phyloP scores from a whole-genome alignment of 53 echinoderm and acorn worm genomes.

The Paracentrotus lividus region DNA sequence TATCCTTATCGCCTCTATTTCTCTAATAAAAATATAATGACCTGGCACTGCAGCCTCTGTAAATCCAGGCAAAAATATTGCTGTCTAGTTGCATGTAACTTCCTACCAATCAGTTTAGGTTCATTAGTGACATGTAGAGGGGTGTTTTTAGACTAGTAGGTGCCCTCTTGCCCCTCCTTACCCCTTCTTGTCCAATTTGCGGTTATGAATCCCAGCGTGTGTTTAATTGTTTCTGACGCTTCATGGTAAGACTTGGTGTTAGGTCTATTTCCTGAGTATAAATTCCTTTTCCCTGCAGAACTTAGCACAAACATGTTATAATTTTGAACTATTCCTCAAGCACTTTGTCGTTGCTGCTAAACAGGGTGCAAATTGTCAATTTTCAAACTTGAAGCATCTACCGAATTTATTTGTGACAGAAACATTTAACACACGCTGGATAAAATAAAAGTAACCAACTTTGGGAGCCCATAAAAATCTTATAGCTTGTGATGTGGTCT shows the following conservation, averaged over 20 bases:
- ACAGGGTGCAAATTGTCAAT: slow-evolving; percentile 1
- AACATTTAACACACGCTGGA: not conserved
- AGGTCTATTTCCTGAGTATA: slow-evolving; percentile 25
- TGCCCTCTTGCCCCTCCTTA: slow-evolving; percentile 21
- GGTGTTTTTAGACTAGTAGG: not conserved
- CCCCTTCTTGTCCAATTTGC: slow-evolving; percentile 6
- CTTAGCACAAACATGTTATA: slow-evolving; percentile 40
- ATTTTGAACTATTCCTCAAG: not conserved
- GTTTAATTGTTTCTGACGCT: slow-evolving; percentile 48
- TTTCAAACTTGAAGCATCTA: too few relatives aligned
- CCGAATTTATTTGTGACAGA: too few relatives aligned
- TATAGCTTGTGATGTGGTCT: too few relatives aligned
- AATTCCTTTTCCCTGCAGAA: not conserved
- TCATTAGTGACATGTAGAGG: not conserved
- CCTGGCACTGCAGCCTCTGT: not conserved
- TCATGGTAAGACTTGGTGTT: slow-evolving; percentile 25
- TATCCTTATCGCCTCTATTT: too few relatives aligned
- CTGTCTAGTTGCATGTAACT: not conserved
- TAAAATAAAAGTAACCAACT: too few relatives aligned
- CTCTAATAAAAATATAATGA: too few relatives aligned
- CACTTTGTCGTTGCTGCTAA: not conserved
- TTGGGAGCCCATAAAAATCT: too few relatives aligned
- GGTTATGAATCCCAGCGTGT: slow-evolving; percentile 39
- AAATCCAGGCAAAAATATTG: not conserved
- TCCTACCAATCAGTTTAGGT: not conserved